Conservation (phyloP, 2,888 invertebrate genomes). For the Luperina nickerlii region DNA sequence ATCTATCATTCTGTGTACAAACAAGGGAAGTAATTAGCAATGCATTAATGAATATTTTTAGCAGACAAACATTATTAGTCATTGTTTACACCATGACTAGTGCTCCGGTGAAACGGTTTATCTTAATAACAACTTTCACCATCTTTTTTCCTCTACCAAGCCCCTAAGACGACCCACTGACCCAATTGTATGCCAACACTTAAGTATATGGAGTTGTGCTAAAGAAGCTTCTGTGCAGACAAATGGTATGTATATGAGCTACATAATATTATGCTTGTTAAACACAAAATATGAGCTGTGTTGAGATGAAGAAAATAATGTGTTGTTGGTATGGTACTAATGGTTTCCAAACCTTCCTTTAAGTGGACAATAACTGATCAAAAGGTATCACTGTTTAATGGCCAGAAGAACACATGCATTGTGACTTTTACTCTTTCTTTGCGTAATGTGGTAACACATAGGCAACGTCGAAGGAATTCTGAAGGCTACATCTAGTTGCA, state of each 20-base stretch:
- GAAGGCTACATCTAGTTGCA: background rate
- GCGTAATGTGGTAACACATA: background rate
- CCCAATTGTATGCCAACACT: background rate
- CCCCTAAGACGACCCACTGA: background rate
- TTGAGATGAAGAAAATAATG: background rate
- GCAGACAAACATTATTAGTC: slow-evolving; percentile 26
- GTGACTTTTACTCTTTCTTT: background rate
- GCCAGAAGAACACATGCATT: background rate
- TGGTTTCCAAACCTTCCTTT: background rate
- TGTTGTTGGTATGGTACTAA: background rate
- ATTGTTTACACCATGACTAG: slow-evolving; percentile 6
- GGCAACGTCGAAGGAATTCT: background rate
- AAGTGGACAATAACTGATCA: background rate
- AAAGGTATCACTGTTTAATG: background rate
- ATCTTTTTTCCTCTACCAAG: background rate
- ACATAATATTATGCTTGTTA: background rate
- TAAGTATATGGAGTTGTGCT: background rate
- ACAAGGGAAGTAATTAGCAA: slow-evolving; percentile 36
- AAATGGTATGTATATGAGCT: background rate
- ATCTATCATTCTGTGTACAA: slow-evolving; percentile 25
- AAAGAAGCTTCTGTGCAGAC: background rate
- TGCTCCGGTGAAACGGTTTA: background rate
- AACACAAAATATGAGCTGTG: background rate
- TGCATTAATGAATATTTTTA: slow-evolving; percentile 28
- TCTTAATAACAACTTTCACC: background rate